These are phyloP conservation scores for Heterotilapia buettikoferi DNA, from an alignment of 2,113 vertebrate genomes.

Conservation along the genomic window DNA sequence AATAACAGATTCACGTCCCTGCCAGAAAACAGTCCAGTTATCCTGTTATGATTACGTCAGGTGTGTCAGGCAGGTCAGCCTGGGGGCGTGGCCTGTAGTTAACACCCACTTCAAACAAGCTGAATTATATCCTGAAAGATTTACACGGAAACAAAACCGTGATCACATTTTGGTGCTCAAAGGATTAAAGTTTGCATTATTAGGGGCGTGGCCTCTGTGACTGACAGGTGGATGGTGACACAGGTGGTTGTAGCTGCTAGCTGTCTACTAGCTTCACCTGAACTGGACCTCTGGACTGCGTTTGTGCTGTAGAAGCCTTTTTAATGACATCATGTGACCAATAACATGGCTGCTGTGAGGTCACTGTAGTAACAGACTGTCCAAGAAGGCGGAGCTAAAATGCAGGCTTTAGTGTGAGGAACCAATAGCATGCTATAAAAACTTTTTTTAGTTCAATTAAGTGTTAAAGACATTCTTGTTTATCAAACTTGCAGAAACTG, in stretches of 20 bases:
- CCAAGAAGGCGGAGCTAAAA: not conserved
- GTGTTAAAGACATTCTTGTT: not conserved
- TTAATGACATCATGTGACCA: not conserved
- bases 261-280: not conserved
- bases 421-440: not conserved
- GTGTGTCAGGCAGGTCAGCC: not conserved
- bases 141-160: not conserved
- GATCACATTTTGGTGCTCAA: fast-evolving
- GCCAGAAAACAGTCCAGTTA: not conserved
- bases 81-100: not conserved
- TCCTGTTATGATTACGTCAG: not conserved
- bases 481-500: not conserved
- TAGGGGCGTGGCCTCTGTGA: not conserved
- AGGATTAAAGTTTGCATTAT: not conserved
- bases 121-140: not conserved
- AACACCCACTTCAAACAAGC: fast-evolving
- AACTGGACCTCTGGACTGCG: not conserved
- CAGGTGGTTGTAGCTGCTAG: not conserved
- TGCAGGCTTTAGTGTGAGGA: not conserved
- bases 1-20: not conserved
- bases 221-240: not conserved
- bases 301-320: not conserved
- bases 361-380: not conserved
- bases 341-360: not conserved
- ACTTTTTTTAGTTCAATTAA: not conserved